Evolutionary conservation across 2,888 invertebrate genomes (phyloP), one percentile per base, ranked within the genome.

Genomic region (Mythimna lalbum): DNA sequence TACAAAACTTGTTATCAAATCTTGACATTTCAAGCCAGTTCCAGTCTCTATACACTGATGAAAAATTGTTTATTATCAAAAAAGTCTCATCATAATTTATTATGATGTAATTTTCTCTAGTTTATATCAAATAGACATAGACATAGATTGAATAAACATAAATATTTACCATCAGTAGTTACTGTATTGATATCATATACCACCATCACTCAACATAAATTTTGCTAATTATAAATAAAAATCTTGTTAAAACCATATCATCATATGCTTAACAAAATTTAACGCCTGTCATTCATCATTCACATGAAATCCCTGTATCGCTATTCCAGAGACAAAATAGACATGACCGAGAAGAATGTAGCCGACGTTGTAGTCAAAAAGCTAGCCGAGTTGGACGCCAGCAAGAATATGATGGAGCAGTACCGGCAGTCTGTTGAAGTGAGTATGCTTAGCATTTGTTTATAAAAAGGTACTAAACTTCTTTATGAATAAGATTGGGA

Each of bases 331-430:
- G 95, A 96, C 80, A 93, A 93, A 82, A 90, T 95, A 83, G 95
- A 95, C 84, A 88, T 93, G 55, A 95, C 95, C 0, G 95, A 96
- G 80, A 92, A 91, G 77, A 95, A 94, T 78, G 95, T 94, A 21
- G 94, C 95, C 0, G 95, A 95, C 66, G 95, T 95, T 73, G 95
- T 95, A 33, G 93, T 95, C 73, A 94, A 94, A 83, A 95, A 95
- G 73, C 86, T 96, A 39, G 94, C 95, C 0, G 95, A 96, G 73
- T 87, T 95, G 23, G 96, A 96, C 80, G 94, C 95, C 75, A 93
- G 93, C 85, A 93, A 93, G 82, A 88, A 89, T 78, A 91, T 95
- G 92, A 90, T 95, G 91, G 95, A 95, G 65, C 94, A 95, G 70
- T 96, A 95, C 87, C 86, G 92, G 14, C 93, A 93, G 73, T 91